These are phyloP conservation scores for Halcyon malimbica DNA, from an alignment of 2,113 vertebrate species.

Conservation along the genomic window DNA sequence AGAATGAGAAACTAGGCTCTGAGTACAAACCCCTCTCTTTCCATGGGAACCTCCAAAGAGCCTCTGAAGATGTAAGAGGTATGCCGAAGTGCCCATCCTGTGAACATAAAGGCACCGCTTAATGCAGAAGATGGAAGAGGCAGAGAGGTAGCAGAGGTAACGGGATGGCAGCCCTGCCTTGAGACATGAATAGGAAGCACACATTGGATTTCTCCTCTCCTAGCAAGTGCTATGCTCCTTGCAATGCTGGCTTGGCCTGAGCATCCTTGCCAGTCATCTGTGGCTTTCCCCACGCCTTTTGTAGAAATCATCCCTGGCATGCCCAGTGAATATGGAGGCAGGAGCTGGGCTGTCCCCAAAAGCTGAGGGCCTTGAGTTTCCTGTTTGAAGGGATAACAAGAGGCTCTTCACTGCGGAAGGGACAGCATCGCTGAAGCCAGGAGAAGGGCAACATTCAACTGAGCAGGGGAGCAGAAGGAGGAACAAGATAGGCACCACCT, in stretches of 20 bases:
- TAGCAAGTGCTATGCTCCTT: not conserved
- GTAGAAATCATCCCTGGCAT: not conserved
- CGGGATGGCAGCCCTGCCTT: not conserved
- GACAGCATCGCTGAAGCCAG: not conserved
- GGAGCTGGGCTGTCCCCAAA: not conserved
- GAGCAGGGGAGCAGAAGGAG: not conserved
- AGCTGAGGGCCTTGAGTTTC: not conserved
- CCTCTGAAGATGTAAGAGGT: not conserved
- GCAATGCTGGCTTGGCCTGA: not conserved
- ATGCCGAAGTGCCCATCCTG: accelerated
- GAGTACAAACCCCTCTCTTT: not conserved
- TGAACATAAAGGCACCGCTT: not conserved
- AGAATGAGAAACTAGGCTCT: not conserved
- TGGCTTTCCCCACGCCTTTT: not conserved
- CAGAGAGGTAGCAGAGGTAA: not conserved
- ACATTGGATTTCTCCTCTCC: not conserved
- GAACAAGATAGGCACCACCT: not conserved
- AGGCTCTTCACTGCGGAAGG: not conserved
- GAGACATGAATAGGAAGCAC: not conserved
- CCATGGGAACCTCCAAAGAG: not conserved
- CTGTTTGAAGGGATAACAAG: not conserved
- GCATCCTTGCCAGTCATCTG: not conserved
- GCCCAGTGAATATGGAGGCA: not conserved
- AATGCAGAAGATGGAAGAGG: not conserved
- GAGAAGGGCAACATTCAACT: not conserved